Percentiles rank a stretch among this genome's conserved stretches.
phyloP scores from a whole-genome alignment of 1,140 invertebrate species.

The Chionoecetes opilio region DNA sequence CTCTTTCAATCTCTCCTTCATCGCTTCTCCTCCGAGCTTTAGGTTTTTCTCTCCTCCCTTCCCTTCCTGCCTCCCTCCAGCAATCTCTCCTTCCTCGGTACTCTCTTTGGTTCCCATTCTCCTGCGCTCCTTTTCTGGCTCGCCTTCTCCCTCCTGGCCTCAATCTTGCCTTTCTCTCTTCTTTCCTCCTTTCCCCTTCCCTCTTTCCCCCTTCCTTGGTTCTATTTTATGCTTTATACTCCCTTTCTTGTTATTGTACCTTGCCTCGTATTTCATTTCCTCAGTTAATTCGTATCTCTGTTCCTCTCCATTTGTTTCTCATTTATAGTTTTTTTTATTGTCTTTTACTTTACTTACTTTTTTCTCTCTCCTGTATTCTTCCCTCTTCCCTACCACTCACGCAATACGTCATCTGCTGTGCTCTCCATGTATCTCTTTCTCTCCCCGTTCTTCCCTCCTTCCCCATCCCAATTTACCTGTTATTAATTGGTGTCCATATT shows the following conservation, averaged over 20 bases:
- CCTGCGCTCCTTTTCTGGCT: too few species aligned
- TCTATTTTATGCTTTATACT: not conserved
- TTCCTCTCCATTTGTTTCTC: not conserved
- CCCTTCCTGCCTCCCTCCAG: not conserved
- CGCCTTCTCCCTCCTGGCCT: too few species aligned
- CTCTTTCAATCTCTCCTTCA: conserved; percentile 14
- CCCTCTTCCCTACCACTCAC: not conserved
- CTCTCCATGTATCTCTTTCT: not conserved
- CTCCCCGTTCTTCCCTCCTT: not conserved
- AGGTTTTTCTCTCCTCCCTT: not conserved
- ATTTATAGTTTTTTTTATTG: not conserved
- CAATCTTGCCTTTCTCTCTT: not conserved
- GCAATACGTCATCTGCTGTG: not conserved
- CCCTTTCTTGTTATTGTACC: not conserved
- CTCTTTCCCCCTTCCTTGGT: not conserved
- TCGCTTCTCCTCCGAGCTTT: conserved; percentile 1
- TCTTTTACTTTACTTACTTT: not conserved
- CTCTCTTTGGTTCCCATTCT: not conserved
- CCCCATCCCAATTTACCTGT: not conserved
- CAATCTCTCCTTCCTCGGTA: not conserved
- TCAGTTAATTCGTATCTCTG: not conserved
- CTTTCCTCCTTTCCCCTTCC: not conserved
- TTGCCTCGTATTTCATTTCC: not conserved
- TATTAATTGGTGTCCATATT: conserved; percentile 12
- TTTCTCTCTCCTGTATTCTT: not conserved